phyloP scores from a whole-genome alignment of 2,888 invertebrate species.

The Adelphocoris suturalis region DNA sequence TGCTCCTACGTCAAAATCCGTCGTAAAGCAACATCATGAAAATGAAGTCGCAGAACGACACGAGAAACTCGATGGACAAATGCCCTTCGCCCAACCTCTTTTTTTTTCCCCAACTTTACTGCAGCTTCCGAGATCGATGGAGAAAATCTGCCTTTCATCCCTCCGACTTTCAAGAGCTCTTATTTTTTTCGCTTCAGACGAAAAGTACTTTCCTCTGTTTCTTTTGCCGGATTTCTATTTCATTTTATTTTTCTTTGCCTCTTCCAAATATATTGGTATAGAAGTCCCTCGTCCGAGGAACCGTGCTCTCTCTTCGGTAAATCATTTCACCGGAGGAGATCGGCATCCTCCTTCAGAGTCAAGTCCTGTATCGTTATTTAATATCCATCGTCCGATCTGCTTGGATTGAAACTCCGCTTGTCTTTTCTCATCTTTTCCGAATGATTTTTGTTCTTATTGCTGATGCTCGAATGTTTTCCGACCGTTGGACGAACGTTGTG shows the following conservation, averaged over 20 bases:
- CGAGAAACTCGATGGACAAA: too few species aligned
- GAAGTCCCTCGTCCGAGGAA: not conserved
- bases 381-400: not conserved
- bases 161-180: not conserved
- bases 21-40: too few species aligned
- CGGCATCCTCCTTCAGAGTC: not conserved
- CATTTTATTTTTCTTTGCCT: not conserved
- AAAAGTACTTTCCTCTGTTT: not conserved
- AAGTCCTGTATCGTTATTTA: constrained; percentile 2
- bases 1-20: too few species aligned
- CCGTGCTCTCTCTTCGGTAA: not conserved
- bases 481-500: too few species aligned
- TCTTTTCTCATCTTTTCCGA: not conserved
- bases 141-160: not conserved
- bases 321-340: not conserved
- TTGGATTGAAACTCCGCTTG: not conserved
- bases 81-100: not conserved
- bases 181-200: not conserved
- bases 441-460: too few species aligned
- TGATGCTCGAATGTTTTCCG: too few species aligned
- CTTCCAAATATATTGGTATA: constrained; percentile 13
- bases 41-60: too few species aligned
- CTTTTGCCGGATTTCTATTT: not conserved
- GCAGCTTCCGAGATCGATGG: not conserved
- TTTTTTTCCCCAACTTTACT: not conserved